A percentile compares a stretch with the other conserved stretches of the same genome.
These are phyloP conservation scores for Symphodus melops DNA, from an alignment of 2,113 vertebrate species.

Conservation along the genomic window DNA sequence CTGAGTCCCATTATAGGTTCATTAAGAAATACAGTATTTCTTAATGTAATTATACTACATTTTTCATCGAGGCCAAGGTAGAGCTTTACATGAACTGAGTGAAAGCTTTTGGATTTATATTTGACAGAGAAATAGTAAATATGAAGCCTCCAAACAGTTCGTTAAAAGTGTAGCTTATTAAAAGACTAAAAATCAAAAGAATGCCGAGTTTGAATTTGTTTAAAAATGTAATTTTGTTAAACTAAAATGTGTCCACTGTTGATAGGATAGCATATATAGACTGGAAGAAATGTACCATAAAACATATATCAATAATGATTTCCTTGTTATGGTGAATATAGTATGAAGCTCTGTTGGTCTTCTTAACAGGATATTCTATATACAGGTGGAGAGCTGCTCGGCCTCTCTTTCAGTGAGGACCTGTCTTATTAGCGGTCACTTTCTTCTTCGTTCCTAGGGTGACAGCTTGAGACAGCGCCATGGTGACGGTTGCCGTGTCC, in stretches of 20 bases:
- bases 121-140: too few species aligned
- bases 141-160: too few species aligned
- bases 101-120: too few species aligned
- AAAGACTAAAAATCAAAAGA: neutral
- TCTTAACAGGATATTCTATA: conserved; percentile 18
- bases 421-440: conserved; percentile 38
- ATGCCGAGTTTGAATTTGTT: neutral
- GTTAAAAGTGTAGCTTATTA: too few species aligned
- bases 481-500: conserved; percentile 90
- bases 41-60: neutral
- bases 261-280: too few species aligned
- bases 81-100: too few species aligned
- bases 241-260: neutral
- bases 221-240: neutral
- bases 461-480: conserved; percentile 91
- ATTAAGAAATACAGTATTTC: neutral
- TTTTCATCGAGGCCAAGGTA: neutral
- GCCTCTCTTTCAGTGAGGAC: conserved; percentile 4
- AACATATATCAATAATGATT: conserved; percentile 19
- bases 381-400: conserved; percentile 26
- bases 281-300: too few species aligned
- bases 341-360: conserved; percentile 8
- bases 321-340: neutral
- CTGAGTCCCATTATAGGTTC: neutral
- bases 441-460: conserved; percentile 79